A percentile compares a stretch with the other conserved stretches of the same genome.
Evolutionary conservation across 2,113 vertebrate genomes (phyloP).

Genomic region (Pantherophis guttatus): DNA sequence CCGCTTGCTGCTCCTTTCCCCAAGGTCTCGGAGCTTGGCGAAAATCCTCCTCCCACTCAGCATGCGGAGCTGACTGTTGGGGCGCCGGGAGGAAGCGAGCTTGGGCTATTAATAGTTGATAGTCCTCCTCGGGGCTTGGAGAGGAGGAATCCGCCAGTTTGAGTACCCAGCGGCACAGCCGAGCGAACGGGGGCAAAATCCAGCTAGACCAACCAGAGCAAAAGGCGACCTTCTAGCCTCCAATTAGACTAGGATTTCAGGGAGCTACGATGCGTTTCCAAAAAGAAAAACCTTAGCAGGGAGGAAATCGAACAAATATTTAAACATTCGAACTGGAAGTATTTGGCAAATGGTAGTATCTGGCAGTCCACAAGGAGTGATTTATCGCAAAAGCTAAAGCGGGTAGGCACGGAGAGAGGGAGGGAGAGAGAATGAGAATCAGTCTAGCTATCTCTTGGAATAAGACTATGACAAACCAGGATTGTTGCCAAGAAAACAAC

Average conservation of each 20-base stretch:
- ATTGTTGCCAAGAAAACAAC: not conserved
- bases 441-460: not conserved
- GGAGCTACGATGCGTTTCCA: not conserved
- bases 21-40: constrained; percentile 21
- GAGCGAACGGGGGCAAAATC: not conserved
- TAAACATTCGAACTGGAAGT: not conserved
- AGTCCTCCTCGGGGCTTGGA: not conserved
- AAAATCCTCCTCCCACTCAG: constrained; percentile 28
- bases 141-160: not conserved
- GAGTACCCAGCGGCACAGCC: not conserved
- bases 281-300: not conserved
- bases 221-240: not conserved
- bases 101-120: not conserved
- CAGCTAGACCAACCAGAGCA: not conserved
- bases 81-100: constrained; percentile 32
- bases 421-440: not conserved
- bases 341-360: not conserved
- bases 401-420: not conserved
- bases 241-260: not conserved
- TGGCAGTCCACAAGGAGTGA: not conserved
- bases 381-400: not conserved
- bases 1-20: not conserved
- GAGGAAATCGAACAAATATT: not conserved
- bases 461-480: not conserved
- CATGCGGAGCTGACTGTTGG: constrained; percentile 26